Base-by-base conservation (phyloP, 2,888 invertebrate genomes). In the Axea sp. region DNA sequence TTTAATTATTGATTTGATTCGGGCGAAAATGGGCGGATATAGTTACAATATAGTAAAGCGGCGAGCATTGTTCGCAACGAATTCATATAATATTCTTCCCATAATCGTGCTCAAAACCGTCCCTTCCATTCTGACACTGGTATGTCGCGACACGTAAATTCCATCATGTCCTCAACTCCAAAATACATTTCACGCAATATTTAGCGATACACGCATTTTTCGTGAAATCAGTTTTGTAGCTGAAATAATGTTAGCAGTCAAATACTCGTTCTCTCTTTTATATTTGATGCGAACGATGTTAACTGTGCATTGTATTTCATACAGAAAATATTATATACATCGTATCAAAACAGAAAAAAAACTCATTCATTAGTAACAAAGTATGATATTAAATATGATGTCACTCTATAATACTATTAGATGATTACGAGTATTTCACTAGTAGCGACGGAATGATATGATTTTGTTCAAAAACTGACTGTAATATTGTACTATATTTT, bases 401-500 rank as follows among this genome's bases (percentile, higher is more conserved):
- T 82, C 76, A 79, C 77, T 83, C 83, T 77, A 49, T 67, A 81
- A 81, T 77, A 82, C 82, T 83, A 78, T 80, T 84, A 84, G 81
- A 79, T 80, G 81, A 83, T 82, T 82, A 81, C 78, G 74, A 83
- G 82, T 82, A 84, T 69, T 64, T 81, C 83, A 82, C 78, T 82
- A 80, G 83, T 82, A 84, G 82, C 73, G 73, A 76, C 73, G 77
- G 82, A 81, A 82, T 76, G 82, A 82, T 83, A 80, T 83, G 82
- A 83, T 84, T 82, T 84, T 81, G 78, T 80, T 84, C 81, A 82
- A 79, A 83, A 84, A 85, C 84, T 83, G 80, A 86, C 83, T 87
- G 81, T 82, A 84, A 84, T 83, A 84, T 83, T 85, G 86, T 86
- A 86, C 85, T 83, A 86, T 86, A 87, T 86, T 84, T 85, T 83